Evolutionary conservation across 2,888 invertebrate species (phyloP).

Genomic region (Gymnosoma rotundatum): DNA sequence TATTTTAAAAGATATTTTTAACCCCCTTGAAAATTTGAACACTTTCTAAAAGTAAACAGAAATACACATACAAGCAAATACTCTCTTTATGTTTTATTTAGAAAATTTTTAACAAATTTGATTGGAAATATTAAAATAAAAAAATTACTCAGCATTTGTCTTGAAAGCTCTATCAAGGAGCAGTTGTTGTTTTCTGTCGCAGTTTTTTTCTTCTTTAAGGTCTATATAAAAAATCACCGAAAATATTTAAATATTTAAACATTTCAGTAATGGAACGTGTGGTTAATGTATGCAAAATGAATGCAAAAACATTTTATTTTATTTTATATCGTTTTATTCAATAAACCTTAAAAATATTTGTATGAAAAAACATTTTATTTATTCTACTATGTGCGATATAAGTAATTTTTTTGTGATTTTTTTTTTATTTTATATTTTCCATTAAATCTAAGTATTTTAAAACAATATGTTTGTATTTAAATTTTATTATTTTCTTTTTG

Average conservation of each 20-base stretch:
- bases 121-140: too few species aligned
- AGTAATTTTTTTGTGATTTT: not conserved
- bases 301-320: slow-evolving; percentile 2
- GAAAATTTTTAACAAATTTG: too few species aligned
- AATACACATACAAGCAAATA: too few species aligned
- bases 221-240: too few species aligned
- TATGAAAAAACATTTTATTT: not conserved
- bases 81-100: too few species aligned
- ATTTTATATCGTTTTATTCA: too few species aligned
- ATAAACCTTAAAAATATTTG: slow-evolving; percentile 22
- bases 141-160: too few species aligned
- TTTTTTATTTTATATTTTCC: slow-evolving; percentile 28
- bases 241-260: not conserved
- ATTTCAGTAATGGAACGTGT: not conserved
- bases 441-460: slow-evolving; percentile 50
- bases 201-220: not conserved
- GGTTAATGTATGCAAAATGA: not conserved
- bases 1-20: too few species aligned
- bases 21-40: too few species aligned
- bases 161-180: too few species aligned
- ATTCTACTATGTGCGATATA: slow-evolving; percentile 10
- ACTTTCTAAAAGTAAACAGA: too few species aligned
- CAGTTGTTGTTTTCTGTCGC: too few species aligned
- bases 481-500: slow-evolving; percentile 10
- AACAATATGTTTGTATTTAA: slow-evolving; percentile 15